Base-by-base conservation (phyloP, 2,888 invertebrate genomes). In the Aleiodes testaceus region DNA sequence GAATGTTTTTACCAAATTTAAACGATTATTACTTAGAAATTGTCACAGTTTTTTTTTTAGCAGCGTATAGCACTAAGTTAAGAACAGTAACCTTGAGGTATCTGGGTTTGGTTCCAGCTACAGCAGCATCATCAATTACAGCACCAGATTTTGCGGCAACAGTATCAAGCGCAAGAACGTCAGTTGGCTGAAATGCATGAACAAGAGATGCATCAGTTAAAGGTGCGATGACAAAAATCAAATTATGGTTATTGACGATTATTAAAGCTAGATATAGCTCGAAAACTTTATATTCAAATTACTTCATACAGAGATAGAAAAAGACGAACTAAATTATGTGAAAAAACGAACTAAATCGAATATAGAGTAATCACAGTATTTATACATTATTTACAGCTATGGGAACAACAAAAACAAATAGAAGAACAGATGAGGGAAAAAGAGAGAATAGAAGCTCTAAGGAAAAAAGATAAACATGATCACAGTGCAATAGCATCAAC, bases 401-500 rank as follows among this genome's bases (percentile, higher is more conserved):
- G 96, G 93, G 97, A 97, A 88, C 95, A 97, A 88, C 94, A 95
- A 89, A 94, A 95, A 85, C 91, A 93, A 79, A 91, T 94, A 87
- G 94, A 94, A 84, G 93, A 95, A 85, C 94, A 95, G 86, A 88
- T 92, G 72, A 90, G 93, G 81, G 95, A 96, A 87, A 91, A 95
- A 75, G 95, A 96, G 86, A 91, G 93, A 81, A 90, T 95, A 78
- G 96, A 97, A 83, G 93, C 94, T 78, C 90, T 97, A 81, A 92
- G 95, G 84, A 96, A 97, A 89, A 97, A 97, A 88, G 96, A 97
- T 88, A 97, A 97, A 88, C 94, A 95, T 85, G 97, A 97, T 87
- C 96, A 97, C 89, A 97, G 97, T 89, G 98, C 98, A 70, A 94
- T 97, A 83, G 98, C 98, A 77, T 98, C 97, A 77, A 94, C 95